Conservation (phyloP, 2,113 vertebrate species). For the Leucosticte australis region DNA sequence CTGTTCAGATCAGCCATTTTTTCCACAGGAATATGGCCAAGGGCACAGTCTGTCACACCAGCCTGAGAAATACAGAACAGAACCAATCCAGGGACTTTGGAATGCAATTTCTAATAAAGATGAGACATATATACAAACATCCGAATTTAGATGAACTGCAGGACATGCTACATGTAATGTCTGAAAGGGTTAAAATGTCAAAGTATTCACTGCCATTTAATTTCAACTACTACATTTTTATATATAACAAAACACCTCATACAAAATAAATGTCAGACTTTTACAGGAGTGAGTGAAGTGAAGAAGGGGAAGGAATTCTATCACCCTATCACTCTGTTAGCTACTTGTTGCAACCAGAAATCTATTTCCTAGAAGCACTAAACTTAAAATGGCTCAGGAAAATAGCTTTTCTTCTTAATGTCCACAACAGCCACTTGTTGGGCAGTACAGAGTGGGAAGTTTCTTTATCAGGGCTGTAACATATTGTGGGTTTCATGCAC, state of each 20-base stretch:
- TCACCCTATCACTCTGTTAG: not conserved
- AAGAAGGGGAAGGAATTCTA: not conserved
- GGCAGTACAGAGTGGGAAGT: not conserved
- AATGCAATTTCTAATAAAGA: not conserved
- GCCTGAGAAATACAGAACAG: not conserved
- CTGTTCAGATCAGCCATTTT: not conserved
- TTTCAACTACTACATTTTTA: not conserved
- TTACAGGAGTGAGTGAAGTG: not conserved
- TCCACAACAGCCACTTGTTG: not conserved
- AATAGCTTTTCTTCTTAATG: not conserved
- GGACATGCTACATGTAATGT: not conserved
- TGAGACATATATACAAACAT: not conserved
- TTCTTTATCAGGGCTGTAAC: not conserved
- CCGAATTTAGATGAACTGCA: not conserved
- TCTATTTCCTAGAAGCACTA: not conserved
- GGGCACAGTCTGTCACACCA: not conserved
- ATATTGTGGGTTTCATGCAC: not conserved
- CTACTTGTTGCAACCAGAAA: not conserved
- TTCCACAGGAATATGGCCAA: not conserved
- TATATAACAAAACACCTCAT: not conserved
- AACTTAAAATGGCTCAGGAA: not conserved
- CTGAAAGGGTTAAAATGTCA: not conserved
- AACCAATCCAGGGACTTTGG: not conserved
- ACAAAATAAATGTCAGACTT: not conserved
- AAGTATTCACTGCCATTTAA: not conserved